phyloP scores from a whole-genome alignment of 2,888 invertebrate species.

The Pseudococcus longispinus region DNA sequence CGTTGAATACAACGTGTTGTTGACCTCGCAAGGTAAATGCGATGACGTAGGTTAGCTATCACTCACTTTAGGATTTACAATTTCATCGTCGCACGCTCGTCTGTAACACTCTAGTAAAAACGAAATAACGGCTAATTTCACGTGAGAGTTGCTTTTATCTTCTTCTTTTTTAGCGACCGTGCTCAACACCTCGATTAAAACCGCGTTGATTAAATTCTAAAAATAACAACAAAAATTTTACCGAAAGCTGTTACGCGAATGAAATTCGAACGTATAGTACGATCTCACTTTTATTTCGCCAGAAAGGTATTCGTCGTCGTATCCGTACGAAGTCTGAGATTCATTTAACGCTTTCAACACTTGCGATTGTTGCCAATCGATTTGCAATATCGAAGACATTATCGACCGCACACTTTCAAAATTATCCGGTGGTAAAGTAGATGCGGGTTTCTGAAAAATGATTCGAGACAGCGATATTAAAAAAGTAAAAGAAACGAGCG shows the following conservation, averaged over 20 bases:
- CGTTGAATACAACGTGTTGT: neutral
- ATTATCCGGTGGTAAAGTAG: slow-evolving; percentile 14
- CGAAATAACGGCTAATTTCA: slow-evolving; percentile 34
- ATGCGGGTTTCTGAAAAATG: neutral
- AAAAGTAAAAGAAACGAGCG: neutral
- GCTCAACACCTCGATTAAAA: slow-evolving; percentile 72
- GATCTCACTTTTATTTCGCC: slow-evolving; percentile 39
- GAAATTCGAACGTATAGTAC: neutral
- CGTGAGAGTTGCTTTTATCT: slow-evolving; percentile 61
- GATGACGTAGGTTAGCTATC: neutral
- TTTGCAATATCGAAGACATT: slow-evolving; percentile 24
- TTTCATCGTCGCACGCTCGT: slow-evolving; percentile 75
- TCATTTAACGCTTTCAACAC: neutral
- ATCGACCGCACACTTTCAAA: slow-evolving; percentile 38
- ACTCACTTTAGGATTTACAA: slow-evolving; percentile 74
- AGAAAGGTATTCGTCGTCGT: slow-evolving; percentile 22
- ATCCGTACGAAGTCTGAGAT: slow-evolving; percentile 38
- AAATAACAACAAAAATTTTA: neutral
- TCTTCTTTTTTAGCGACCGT: slow-evolving; percentile 69
- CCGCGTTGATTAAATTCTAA: slow-evolving; percentile 70
- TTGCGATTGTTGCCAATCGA: slow-evolving; percentile 45
- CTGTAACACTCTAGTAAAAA: slow-evolving; percentile 67
- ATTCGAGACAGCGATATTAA: neutral
- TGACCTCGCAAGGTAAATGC: neutral
- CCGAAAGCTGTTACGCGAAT: neutral